Evolutionary conservation across 2,797 vertebrate genomes (phyloP), one percentile per base, ranked within the genome.

Genomic region (Poecilia picta): DNA sequence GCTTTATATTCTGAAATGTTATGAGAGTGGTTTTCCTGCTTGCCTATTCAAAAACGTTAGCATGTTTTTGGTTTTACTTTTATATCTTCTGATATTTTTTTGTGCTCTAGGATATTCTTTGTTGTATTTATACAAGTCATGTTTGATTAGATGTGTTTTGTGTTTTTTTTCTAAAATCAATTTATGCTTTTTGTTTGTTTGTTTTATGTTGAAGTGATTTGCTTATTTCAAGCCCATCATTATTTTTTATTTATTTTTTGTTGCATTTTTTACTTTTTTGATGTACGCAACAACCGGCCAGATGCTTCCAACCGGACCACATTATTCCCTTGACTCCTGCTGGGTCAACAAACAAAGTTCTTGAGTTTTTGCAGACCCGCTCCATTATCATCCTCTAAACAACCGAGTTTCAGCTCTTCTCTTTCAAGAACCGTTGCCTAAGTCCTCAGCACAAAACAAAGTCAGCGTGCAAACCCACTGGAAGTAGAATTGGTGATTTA

Each of bases 361-460:
- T 86, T 74, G 46, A 83, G 53, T 64, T 82, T 81, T 81, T 71
- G 81, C 80, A 76, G 43, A 73, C 66, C 77, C 55, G 25, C 79
- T 31, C 78, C 53, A 76, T 87, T 86, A 79, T 89, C 75, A 53
- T 80, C 75, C 53, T 89, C 73, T 82, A 93, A 94, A 93, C 89
- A 89, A 70, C 88, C 87, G 78, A 74, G 57, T 76, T 86, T 76
- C 47, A 79, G n/a, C 73, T 77, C 76, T 81, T 87, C 57, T 75
- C 89, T 88, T 89, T 83, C 80, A 71, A 83, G 74, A 82, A 71
- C 81, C 66, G 62, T 91, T 83, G 83, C 84, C 84, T 81, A 84
- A 89, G 84, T 76, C 79, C 43, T 66, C 75, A 7, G 83, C 81
- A 84, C 77, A 51, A 7, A 74, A 84, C 84, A 84, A 47, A 88